phyloP scores from a whole-genome alignment of 1,140 invertebrate genomes.

The Drosophila novamexicana region DNA sequence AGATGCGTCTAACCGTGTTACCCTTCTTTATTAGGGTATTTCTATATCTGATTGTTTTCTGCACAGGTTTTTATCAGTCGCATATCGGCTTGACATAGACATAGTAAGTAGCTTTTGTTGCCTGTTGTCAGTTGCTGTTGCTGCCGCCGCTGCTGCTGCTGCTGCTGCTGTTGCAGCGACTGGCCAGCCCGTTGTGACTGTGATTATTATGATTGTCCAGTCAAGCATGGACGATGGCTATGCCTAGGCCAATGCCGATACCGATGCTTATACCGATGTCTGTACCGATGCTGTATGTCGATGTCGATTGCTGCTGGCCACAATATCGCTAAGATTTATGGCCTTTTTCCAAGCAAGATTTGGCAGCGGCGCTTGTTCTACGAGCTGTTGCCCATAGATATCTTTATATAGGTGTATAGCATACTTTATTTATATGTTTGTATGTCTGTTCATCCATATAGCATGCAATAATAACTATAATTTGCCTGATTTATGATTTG shows the following conservation, averaged over 20 bases:
- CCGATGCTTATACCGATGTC: conserved; percentile 37
- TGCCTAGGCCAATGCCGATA: conserved; percentile 27
- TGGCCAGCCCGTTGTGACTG: conserved; percentile 56
- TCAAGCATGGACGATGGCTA: conserved; percentile 75
- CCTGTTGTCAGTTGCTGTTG: conserved; percentile 61
- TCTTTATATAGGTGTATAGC: conserved; percentile 34
- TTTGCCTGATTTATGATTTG: conserved; percentile 78
- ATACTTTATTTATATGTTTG: background rate
- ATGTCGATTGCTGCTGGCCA: conserved; percentile 46
- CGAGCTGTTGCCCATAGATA: conserved; percentile 55
- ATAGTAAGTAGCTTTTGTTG: conserved; percentile 82
- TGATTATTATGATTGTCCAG: conserved; percentile 82
- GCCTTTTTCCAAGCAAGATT: conserved; percentile 59
- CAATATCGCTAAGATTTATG: conserved; percentile 73
- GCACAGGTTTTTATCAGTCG: conserved; percentile 77
- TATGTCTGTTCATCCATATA: conserved; percentile 46
- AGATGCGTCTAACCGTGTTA: background rate
- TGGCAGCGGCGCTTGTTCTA: conserved; percentile 71
- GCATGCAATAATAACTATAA: conserved; percentile 76
- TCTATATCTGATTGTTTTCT: conserved; percentile 62
- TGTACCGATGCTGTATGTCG: conserved; percentile 14
- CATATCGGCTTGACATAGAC: conserved; percentile 79
- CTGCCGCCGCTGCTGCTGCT: conserved; percentile 16
- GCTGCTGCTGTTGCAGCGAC: conserved; percentile 47
- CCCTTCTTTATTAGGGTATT: conserved; percentile 27